A percentile compares a stretch with the other conserved stretches of the same genome.
phyloP scores from a whole-genome alignment of 2,797 vertebrate species.

The Urocyon cinereoargenteus region DNA sequence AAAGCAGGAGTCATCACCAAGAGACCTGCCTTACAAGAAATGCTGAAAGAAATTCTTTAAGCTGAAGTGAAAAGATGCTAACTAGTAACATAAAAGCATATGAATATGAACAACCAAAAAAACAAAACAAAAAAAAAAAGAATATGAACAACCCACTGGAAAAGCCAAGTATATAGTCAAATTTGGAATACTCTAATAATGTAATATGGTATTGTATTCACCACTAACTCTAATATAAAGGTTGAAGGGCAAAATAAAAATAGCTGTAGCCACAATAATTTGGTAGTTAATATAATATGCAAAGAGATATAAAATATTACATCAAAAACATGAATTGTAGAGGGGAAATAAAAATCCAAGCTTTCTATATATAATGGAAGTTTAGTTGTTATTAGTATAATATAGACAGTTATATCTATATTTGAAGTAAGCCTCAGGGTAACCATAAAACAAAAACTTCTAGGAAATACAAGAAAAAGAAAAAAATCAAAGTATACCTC shows the following conservation, averaged over 20 bases:
- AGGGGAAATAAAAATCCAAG: not conserved
- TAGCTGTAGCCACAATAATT: not conserved
- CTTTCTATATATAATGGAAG: not conserved
- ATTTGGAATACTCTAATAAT: not conserved
- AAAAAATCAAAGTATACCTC: not conserved
- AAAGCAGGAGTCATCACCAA: not conserved
- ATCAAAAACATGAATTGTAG: not conserved
- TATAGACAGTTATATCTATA: not conserved
- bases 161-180: not conserved
- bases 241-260: not conserved
- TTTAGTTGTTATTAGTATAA: not conserved
- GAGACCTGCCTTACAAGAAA: not conserved
- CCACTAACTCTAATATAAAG: not conserved
- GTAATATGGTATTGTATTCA: not conserved
- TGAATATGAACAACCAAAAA: not conserved
- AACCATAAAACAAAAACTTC: not conserved
- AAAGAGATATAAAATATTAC: not conserved
- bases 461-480: not conserved
- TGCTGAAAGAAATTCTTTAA: not conserved
- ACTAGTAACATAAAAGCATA: not conserved
- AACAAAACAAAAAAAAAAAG: too few relatives aligned
- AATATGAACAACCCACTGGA: not conserved
- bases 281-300: not conserved
- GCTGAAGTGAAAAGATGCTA: not conserved
- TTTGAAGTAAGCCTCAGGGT: not conserved